A percentile compares a stretch with the other conserved stretches of the same genome.
Conservation (phyloP, 2,888 invertebrate genomes). For the Ecliptopera silaceata region DNA sequence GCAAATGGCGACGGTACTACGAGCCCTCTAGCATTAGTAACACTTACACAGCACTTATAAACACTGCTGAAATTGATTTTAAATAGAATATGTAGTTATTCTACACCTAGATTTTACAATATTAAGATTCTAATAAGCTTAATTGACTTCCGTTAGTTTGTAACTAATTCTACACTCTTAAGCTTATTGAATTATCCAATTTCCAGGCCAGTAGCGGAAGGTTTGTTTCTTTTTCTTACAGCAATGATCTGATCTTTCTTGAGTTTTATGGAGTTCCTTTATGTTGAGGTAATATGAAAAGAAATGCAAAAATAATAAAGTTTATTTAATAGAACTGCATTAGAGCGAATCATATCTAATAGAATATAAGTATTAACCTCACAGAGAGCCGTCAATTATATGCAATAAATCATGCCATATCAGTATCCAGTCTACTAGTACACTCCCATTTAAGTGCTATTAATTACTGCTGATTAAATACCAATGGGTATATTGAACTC, state of each 20-base stretch:
- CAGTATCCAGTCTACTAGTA: conserved; percentile 30
- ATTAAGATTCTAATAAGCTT: neutral
- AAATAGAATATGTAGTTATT: conserved; percentile 13
- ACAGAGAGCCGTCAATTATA: conserved; percentile 19
- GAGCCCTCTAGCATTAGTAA: conserved; percentile 45
- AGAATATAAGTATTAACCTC: neutral
- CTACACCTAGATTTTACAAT: conserved; percentile 7
- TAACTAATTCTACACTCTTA: neutral
- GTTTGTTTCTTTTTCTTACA: too few species aligned
- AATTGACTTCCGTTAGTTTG: conserved; percentile 2
- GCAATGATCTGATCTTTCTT: too few species aligned
- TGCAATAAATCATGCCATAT: conserved; percentile 44
- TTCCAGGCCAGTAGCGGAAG: too few species aligned
- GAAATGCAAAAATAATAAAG: neutral
- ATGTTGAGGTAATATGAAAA: too few species aligned
- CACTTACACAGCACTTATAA: conserved; percentile 36
- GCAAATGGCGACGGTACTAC: conserved; percentile 58
- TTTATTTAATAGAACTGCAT: neutral
- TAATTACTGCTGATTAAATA: conserved; percentile 64
- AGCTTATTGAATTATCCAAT: too few species aligned
- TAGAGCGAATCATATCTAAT: neutral
- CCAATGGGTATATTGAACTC: conserved; percentile 55
- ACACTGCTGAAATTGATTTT: conserved; percentile 30
- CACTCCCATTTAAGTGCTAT: conserved; percentile 49
- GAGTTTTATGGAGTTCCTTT: too few species aligned